phyloP scores from a whole-genome alignment of 2,888 invertebrate genomes.

The Lithophane socia region DNA sequence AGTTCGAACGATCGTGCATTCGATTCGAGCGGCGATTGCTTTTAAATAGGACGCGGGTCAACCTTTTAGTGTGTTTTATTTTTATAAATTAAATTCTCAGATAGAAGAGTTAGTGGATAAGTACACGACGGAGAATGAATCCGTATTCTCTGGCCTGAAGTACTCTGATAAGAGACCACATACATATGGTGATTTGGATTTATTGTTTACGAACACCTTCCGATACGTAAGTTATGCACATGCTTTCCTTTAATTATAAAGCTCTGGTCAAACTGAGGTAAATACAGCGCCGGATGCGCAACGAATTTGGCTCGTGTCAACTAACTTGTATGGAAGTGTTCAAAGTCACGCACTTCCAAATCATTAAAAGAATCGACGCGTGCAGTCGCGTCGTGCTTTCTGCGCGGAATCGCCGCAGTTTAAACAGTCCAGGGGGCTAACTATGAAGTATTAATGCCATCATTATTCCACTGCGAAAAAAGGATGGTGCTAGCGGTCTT shows the following conservation, averaged over 20 bases:
- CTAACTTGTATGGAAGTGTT: neutral
- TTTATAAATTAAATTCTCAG: slow-evolving; percentile 61
- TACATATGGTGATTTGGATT: slow-evolving; percentile 74
- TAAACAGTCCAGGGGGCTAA: too few species aligned
- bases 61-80: neutral
- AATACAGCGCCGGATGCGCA: neutral
- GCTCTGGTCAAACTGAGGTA: neutral
- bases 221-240: slow-evolving; percentile 77
- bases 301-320: neutral
- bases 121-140: slow-evolving; percentile 73
- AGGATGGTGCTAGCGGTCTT: too few species aligned
- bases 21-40: too few species aligned
- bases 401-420: neutral
- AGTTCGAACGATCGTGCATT: too few species aligned
- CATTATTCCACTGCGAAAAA: too few species aligned
- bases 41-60: too few species aligned
- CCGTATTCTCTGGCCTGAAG: slow-evolving; percentile 72
- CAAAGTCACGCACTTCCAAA: neutral
- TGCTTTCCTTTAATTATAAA: neutral
- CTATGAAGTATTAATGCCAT: too few species aligned
- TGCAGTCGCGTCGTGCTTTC: neutral
- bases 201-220: slow-evolving; percentile 74
- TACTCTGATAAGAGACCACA: slow-evolving; percentile 69
- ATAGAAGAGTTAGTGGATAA: slow-evolving; percentile 73
- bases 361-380: neutral